A percentile compares a stretch with the other conserved stretches of the same genome.
Conservation (phyloP, 1,140 invertebrate species). For the Trypoxylus dichotomus region DNA sequence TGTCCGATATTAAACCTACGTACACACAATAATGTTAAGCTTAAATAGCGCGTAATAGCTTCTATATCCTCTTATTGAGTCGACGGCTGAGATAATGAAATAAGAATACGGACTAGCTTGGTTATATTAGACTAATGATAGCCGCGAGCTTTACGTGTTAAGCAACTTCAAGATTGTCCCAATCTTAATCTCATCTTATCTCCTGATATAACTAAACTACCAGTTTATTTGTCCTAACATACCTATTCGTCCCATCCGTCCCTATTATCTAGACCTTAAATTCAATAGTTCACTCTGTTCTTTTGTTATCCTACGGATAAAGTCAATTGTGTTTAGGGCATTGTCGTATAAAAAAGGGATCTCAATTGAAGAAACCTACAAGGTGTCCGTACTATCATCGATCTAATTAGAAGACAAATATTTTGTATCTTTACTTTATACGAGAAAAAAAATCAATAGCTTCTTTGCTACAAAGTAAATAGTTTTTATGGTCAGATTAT, state of each 20-base stretch:
- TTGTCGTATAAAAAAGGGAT: not conserved
- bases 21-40: too few species aligned
- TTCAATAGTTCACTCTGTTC: not conserved
- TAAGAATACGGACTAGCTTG: not conserved
- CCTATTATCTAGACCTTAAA: not conserved
- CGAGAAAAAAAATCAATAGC: not conserved
- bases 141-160: not conserved
- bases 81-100: not conserved
- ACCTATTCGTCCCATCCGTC: not conserved
- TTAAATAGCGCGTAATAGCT: not conserved
- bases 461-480: not conserved
- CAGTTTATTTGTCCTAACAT: not conserved
- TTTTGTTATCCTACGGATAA: not conserved
- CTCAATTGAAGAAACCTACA: not conserved
- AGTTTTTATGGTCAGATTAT: not conserved
- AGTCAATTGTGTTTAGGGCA: not conserved
- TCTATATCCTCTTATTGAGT: not conserved
- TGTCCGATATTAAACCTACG: too few species aligned
- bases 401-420: not conserved
- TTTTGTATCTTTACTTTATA: not conserved
- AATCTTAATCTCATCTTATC: not conserved
- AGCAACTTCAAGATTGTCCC: not conserved
- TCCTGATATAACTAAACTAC: not conserved
- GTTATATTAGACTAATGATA: not conserved
- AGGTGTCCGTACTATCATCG: not conserved